These are phyloP conservation scores for Leucopsar rothschildi DNA, from an alignment of 2,113 vertebrate genomes.

Conservation along the genomic window DNA sequence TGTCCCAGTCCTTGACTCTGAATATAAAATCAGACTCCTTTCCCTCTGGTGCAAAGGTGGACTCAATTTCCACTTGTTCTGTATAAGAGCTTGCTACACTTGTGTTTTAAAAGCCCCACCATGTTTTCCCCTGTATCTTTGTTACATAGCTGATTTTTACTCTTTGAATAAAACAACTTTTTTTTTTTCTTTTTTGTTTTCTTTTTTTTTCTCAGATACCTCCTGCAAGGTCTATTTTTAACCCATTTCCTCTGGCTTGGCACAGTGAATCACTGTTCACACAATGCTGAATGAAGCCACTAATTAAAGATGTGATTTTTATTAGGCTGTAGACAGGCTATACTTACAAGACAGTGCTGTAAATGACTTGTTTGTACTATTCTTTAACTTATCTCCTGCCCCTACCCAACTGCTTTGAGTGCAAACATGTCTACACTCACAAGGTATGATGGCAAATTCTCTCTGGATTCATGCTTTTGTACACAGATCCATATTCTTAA, in stretches of 20 bases:
- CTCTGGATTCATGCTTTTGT: not conserved
- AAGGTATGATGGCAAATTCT: not conserved
- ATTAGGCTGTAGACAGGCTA: constrained; percentile 33
- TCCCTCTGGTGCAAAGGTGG: not conserved
- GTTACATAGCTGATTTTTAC: not conserved
- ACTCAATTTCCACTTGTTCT: not conserved
- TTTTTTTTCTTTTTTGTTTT: not conserved
- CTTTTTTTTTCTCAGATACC: not conserved
- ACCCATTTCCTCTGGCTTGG: not conserved
- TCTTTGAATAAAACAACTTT: not conserved
- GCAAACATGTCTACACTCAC: not conserved
- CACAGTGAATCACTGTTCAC: constrained; percentile 35
- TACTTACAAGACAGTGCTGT: constrained; percentile 15
- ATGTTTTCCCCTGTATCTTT: not conserved
- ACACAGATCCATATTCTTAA: not conserved
- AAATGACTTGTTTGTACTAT: constrained; percentile 40
- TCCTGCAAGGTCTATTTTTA: not conserved
- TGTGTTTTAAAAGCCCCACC: not conserved
- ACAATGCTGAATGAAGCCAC: constrained; percentile 45
- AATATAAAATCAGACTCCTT: not conserved
- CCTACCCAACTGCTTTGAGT: not conserved
- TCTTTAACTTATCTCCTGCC: not conserved
- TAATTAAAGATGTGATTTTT: constrained; percentile 57
- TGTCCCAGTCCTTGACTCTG: not conserved
- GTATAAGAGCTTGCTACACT: not conserved